Percentiles rank a stretch among this genome's conserved stretches.
Evolutionary conservation across 2,888 invertebrate species (phyloP).

Genomic region (Athalia rosae): DNA sequence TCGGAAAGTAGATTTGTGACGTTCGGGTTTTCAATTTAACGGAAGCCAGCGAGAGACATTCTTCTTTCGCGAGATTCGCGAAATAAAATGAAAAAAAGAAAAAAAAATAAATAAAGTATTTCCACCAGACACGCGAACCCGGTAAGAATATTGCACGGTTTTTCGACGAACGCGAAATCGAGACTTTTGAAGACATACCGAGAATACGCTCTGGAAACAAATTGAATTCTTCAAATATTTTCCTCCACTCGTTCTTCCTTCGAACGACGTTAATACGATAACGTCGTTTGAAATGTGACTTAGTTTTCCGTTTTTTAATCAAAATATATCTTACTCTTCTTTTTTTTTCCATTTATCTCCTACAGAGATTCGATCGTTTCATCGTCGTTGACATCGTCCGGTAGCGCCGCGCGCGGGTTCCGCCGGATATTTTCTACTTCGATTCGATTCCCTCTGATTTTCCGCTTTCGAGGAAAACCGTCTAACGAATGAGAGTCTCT

Average conservation of each 20-base stretch:
- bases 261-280: not conserved
- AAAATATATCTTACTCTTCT: too few relatives aligned
- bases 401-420: too few relatives aligned
- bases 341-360: too few relatives aligned
- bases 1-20: slow-evolving; percentile 13
- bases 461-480: not conserved
- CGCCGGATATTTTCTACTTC: not conserved
- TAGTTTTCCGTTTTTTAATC: not conserved
- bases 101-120: too few relatives aligned
- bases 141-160: not conserved
- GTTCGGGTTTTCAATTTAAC: slow-evolving; percentile 6
- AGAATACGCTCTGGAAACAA: not conserved
- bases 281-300: too few relatives aligned
- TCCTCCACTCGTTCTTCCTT: not conserved
- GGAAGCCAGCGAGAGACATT: not conserved
- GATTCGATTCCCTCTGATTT: not conserved
- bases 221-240: slow-evolving; percentile 4
- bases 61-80: not conserved
- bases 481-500: not conserved
- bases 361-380: too few relatives aligned
- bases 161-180: not conserved
- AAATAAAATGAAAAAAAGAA: not conserved
- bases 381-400: not conserved
- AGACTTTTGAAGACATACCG: not conserved
- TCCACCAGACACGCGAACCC: slow-evolving; percentile 5